These are phyloP conservation scores for Rhinatrema bivittatum DNA, from an alignment of 2,797 vertebrate genomes.

Conservation along the genomic window DNA sequence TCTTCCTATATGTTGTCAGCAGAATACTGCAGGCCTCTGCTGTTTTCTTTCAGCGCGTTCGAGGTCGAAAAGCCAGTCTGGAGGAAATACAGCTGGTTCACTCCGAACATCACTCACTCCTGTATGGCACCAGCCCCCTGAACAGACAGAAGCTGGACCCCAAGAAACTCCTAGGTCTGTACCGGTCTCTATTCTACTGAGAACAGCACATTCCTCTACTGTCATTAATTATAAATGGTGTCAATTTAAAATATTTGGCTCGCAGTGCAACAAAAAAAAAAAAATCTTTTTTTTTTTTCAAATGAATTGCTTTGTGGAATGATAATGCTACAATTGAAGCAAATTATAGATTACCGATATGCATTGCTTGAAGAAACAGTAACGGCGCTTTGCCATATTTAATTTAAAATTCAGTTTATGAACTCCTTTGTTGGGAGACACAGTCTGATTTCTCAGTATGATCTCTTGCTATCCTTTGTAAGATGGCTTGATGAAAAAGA, in stretches of 20 bases:
- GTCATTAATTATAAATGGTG: conserved; percentile 56
- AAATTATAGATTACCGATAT: conserved; percentile 37
- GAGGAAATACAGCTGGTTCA: conserved; percentile 73
- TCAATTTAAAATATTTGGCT: conserved; percentile 57
- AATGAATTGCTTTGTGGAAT: conserved; percentile 38
- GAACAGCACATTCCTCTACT: conserved; percentile 56
- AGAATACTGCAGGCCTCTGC: conserved; percentile 53
- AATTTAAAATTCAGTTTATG: conserved; percentile 14
- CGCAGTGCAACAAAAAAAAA: conserved; percentile 41
- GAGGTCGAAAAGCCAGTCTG: conserved; percentile 71
- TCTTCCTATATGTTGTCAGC: conserved; percentile 47
- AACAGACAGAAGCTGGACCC: conserved; percentile 68
- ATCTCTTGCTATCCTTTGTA: too few species aligned
- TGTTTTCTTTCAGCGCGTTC: conserved; percentile 68
- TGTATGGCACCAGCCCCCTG: conserved; percentile 66
- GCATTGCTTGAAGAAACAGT: conserved; percentile 26
- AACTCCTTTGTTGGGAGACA: conserved; percentile 15
- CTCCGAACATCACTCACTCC: conserved; percentile 63
- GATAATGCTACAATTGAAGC: conserved; percentile 32
- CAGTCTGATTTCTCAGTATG: background rate
- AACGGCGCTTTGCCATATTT: conserved; percentile 10
- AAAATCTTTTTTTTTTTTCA: conserved; percentile 52
- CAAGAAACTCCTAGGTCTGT: conserved; percentile 65
- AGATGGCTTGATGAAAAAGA: too few species aligned
- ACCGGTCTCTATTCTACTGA: conserved; percentile 48